Base-by-base conservation (phyloP, 2,888 invertebrate species). In the Lasioglossum malachurum region DNA sequence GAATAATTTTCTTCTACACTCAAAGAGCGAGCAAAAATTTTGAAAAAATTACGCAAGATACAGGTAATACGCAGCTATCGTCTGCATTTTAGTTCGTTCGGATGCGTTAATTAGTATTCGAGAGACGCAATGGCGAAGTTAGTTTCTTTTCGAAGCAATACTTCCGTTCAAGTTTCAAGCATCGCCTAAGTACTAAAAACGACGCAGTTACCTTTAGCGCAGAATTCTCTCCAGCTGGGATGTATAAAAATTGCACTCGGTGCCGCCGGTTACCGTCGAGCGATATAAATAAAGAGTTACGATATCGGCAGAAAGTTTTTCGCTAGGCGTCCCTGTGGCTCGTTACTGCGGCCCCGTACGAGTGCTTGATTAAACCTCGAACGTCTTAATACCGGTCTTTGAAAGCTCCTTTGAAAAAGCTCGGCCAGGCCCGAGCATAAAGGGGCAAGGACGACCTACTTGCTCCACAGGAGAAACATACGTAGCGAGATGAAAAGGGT, bases 341-440 rank as follows among this genome's bases (percentile, higher is more conserved):
- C 44, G 77, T 87, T 82, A 76, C 60, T 38, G 49, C 44, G 14
- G 31, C n/a, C 38, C 23, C 64, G 78, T 27, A 60, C 80, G 84
- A 84, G 82, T 73, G 87, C 89, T 90, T 89, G 91, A 92, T 92
- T 91, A 91, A 91, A 82, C 87, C 85, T 53, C 81, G 87, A 83
- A 91, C 87, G 87, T 89, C 90, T 92, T 90, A 88, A 90, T 91
- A 88, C 80, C 82, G 78, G 73, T 74, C 77, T 84, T 80, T 86
- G 80, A 78, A 86, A 49, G 87, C 80, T 78, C 76, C 87, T 83
- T 86, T 88, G 53, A 86, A 81, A 88, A 80, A 86, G 27, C 38
- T 69, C 27, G 44, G 10, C 8, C 19, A 44, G 49, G 80, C 71
- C 44, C 49, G 44, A 14, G 81, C 67, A 67, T 60, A 79, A 83